Percentiles rank a stretch among this genome's conserved stretches.
Conservation (phyloP, 2,113 vertebrate species). For the Anolis carolinensis region DNA sequence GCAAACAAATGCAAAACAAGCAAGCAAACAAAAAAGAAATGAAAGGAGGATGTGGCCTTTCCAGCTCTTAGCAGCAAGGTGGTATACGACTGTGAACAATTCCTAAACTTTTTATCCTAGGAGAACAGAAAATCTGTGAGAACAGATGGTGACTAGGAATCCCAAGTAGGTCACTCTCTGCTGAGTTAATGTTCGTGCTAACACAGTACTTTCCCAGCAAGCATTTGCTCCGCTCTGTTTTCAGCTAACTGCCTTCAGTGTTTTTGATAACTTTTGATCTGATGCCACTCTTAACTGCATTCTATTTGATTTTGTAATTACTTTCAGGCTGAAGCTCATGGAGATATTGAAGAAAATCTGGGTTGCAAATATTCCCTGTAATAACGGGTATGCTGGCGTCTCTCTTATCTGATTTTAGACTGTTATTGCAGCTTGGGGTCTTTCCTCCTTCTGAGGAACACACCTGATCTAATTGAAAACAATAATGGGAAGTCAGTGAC, state of each 20-base stretch:
- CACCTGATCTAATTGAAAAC: neutral
- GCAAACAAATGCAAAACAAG: constrained; percentile 1
- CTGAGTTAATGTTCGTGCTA: neutral
- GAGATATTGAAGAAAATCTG: constrained; percentile 15
- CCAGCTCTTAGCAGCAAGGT: neutral
- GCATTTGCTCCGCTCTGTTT: constrained; percentile 9
- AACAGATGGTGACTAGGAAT: constrained; percentile 31
- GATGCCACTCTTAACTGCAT: constrained; percentile 8
- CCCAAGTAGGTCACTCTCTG: constrained; percentile 24
- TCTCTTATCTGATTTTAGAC: constrained; percentile 12
- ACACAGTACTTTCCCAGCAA: neutral
- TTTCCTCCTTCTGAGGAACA: neutral
- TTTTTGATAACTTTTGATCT: constrained; percentile 17
- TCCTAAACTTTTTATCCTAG: constrained; percentile 26
- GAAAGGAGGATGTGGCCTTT: neutral
- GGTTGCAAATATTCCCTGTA: constrained; percentile 7
- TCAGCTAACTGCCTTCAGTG: constrained; percentile 8
- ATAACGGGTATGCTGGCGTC: neutral
- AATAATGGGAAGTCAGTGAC: constrained; percentile 16
- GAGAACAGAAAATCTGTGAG: constrained; percentile 18
- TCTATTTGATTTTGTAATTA: constrained; percentile 26
- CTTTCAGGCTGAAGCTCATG: constrained; percentile 4
- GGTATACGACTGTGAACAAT: neutral
- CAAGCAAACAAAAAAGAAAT: neutral
- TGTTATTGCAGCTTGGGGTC: constrained; percentile 6